These are phyloP conservation scores for Dromiciops gliroides DNA, from an alignment of 2,113 vertebrate species.

Conservation along the genomic window DNA sequence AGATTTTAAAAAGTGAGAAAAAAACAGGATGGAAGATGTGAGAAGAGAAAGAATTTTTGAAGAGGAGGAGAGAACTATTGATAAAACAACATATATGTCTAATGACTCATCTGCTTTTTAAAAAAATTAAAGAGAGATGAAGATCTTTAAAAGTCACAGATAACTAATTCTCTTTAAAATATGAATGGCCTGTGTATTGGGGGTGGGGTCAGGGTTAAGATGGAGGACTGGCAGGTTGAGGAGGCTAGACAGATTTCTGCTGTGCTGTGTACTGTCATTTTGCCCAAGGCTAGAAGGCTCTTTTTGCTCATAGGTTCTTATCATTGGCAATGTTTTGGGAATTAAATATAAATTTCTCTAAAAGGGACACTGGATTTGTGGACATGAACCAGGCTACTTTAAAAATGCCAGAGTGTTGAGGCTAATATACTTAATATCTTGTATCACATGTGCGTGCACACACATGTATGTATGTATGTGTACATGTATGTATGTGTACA, in stretches of 20 bases:
- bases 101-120: too few relatives aligned
- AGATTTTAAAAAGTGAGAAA: not conserved
- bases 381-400: not conserved
- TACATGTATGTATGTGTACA: too few relatives aligned
- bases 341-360: not conserved
- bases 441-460: not conserved
- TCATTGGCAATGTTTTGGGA: not conserved
- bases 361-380: not conserved
- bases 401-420: not conserved
- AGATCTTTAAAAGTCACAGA: not conserved
- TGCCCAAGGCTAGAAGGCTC: not conserved
- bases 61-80: not conserved
- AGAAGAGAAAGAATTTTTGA: not conserved
- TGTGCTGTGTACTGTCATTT: not conserved
- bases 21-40: not conserved
- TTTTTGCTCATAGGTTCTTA: not conserved
- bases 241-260: not conserved
- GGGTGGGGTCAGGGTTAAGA: not conserved
- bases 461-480: not conserved
- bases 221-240: not conserved
- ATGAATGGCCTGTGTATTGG: not conserved
- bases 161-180: not conserved
- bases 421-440: not conserved
- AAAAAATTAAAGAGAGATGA: not conserved
- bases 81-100: fast-evolving